Conservation (phyloP, 2,113 vertebrate genomes). For the Caloenas nicobarica region DNA sequence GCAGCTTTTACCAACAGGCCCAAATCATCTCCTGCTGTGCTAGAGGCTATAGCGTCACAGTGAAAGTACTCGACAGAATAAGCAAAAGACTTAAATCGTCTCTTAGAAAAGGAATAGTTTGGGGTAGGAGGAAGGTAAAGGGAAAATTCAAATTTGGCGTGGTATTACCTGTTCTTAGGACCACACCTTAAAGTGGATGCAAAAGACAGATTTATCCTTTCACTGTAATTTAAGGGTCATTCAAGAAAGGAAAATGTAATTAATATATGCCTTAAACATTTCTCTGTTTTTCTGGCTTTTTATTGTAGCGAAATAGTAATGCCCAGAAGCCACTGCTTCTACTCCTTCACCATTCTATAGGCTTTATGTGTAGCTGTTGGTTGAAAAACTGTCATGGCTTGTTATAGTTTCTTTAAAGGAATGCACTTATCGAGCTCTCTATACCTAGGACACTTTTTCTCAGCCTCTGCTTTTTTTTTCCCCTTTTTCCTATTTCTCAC, state of each 20-base stretch:
- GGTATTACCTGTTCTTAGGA: not conserved
- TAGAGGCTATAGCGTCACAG: not conserved
- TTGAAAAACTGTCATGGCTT: constrained; percentile 44
- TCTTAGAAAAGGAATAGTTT: not conserved
- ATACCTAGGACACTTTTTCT: constrained; percentile 53
- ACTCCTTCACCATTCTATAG: not conserved
- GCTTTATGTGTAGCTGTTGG: not conserved
- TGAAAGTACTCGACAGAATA: not conserved
- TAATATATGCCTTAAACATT: not conserved
- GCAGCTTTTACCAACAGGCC: not conserved
- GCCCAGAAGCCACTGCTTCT: constrained; percentile 8
- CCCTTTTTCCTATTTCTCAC: constrained; percentile 58
- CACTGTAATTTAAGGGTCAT: not conserved
- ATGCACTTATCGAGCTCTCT: constrained; percentile 45
- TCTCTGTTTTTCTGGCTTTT: not conserved
- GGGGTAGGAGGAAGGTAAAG: not conserved
- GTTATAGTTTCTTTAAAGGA: constrained; percentile 47
- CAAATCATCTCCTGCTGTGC: not conserved
- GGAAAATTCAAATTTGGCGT: not conserved
- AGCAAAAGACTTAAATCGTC: not conserved
- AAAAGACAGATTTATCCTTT: not conserved
- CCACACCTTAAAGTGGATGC: not conserved
- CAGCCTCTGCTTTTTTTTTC: constrained; percentile 3
- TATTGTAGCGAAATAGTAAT: not conserved
- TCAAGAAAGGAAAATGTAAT: not conserved